Evolutionary conservation across 2,113 vertebrate species (phyloP).

Genomic region (Heterotis niloticus): DNA sequence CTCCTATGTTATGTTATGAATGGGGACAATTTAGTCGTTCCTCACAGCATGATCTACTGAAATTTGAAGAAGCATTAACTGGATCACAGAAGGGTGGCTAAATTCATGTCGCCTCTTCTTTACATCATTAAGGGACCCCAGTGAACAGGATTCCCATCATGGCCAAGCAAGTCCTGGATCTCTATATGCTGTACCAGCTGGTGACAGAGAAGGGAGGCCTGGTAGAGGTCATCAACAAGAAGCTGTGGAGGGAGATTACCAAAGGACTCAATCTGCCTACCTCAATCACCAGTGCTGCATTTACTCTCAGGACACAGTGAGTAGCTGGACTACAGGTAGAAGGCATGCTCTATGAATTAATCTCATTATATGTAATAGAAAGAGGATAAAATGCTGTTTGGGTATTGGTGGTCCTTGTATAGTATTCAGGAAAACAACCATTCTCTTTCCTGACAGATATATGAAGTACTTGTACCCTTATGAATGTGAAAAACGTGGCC

Average conservation of each 20-base stretch:
- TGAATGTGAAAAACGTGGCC: slow-evolving; percentile 88
- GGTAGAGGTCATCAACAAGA: slow-evolving; percentile 98
- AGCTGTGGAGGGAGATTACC: slow-evolving; percentile 96
- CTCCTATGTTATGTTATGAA: background rate
- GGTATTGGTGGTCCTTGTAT: background rate
- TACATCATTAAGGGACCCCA: slow-evolving; percentile 73
- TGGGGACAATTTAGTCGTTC: background rate
- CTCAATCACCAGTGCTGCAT: slow-evolving; percentile 97
- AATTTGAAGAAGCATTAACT: background rate
- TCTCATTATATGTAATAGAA: background rate
- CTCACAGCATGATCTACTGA: too few relatives aligned
- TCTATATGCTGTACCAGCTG: slow-evolving; percentile 91
- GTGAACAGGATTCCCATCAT: slow-evolving; percentile 98
- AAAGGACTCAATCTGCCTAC: slow-evolving; percentile 96
- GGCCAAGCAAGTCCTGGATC: slow-evolving; percentile 96
- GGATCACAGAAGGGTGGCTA: too few relatives aligned
- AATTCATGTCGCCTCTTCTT: background rate
- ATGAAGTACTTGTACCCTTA: slow-evolving; percentile 99
- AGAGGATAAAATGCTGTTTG: background rate
- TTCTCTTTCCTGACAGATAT: slow-evolving; percentile 67
- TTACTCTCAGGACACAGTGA: slow-evolving; percentile 96
- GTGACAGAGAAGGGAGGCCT: slow-evolving; percentile 96
- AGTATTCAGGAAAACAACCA: background rate
- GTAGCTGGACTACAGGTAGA: slow-evolving; percentile 37
- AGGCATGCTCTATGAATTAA: background rate